Evolutionary conservation across 2,113 vertebrate genomes (phyloP).

Genomic region (Heptranchias perlo): DNA sequence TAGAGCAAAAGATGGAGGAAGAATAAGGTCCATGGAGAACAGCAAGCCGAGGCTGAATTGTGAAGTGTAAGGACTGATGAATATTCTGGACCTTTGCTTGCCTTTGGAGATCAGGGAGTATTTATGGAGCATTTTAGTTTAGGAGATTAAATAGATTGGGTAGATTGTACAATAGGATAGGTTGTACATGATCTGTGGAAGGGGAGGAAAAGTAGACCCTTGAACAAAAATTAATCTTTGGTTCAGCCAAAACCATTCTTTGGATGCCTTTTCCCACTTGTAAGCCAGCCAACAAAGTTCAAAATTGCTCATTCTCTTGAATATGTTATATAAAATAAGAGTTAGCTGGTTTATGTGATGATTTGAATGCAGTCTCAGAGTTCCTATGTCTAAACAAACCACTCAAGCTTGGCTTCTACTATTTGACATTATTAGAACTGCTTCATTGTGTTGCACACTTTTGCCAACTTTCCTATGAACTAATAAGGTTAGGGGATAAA

Average conservation of each 20-base stretch:
- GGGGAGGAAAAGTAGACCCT: not conserved
- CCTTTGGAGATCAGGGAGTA: not conserved
- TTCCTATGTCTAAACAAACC: not conserved
- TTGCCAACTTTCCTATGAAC: not conserved
- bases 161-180: not conserved
- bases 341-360: not conserved
- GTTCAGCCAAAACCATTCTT: not conserved
- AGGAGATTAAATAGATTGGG: not conserved
- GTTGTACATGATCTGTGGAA: not conserved
- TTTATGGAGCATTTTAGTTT: not conserved
- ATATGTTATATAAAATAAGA: not conserved
- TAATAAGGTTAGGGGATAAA: not conserved
- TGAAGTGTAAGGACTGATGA: not conserved
- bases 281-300: constrained; percentile 7
- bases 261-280: not conserved
- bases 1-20: not conserved
- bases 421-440: not conserved
- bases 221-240: not conserved
- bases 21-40: not conserved
- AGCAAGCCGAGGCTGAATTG: not conserved
- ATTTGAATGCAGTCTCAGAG: not conserved
- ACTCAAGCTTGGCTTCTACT: not conserved
- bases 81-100: not conserved
- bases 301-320: not conserved
- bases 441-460: not conserved